A percentile compares a stretch with the other conserved stretches of the same genome.
phyloP scores from a whole-genome alignment of 2,888 invertebrate species.

The Phoenoteleia sp. region DNA sequence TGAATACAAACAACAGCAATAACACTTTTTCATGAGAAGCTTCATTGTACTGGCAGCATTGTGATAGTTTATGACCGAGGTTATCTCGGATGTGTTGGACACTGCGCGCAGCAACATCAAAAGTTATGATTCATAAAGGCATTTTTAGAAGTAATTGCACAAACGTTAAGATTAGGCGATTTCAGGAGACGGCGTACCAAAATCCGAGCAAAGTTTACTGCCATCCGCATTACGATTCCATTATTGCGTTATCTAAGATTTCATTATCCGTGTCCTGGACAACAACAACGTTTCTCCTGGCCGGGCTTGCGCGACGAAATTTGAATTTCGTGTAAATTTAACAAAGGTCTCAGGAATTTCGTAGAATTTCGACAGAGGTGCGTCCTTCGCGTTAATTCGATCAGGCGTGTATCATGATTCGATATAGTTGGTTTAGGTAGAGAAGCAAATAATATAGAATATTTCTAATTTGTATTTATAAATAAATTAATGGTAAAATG shows the following conservation, averaged over 20 bases:
- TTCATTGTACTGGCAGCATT: conserved; percentile 3
- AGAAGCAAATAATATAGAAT: no score
- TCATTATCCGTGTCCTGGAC: conserved; percentile 10
- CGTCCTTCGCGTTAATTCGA: conserved; percentile 42
- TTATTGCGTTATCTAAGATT: conserved; percentile 43
- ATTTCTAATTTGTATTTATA: no score
- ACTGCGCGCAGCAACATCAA: conserved; percentile 16
- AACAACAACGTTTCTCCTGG: background rate
- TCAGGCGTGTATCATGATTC: conserved; percentile 39
- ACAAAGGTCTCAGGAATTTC: conserved; percentile 17
- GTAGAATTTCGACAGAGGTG: conserved; percentile 13
- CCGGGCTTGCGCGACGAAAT: background rate
- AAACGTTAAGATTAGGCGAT: conserved; percentile 44
- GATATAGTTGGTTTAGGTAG: conserved; percentile 33
- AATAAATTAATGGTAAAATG: no score
- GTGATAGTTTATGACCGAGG: conserved; percentile 29
- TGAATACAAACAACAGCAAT: conserved; percentile 31
- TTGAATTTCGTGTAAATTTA: conserved; percentile 1
- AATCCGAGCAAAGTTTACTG: conserved; percentile 22
- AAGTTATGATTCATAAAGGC: conserved; percentile 52
- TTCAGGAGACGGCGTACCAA: background rate
- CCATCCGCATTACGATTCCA: conserved; percentile 12
- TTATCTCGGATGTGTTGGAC: conserved; percentile 38
- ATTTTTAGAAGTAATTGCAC: conserved; percentile 49
- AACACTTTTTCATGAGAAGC: conserved; percentile 23